These are phyloP conservation scores for Microcebus griseorufus DNA, from an alignment of 2,113 vertebrate genomes.

Conservation along the genomic window DNA sequence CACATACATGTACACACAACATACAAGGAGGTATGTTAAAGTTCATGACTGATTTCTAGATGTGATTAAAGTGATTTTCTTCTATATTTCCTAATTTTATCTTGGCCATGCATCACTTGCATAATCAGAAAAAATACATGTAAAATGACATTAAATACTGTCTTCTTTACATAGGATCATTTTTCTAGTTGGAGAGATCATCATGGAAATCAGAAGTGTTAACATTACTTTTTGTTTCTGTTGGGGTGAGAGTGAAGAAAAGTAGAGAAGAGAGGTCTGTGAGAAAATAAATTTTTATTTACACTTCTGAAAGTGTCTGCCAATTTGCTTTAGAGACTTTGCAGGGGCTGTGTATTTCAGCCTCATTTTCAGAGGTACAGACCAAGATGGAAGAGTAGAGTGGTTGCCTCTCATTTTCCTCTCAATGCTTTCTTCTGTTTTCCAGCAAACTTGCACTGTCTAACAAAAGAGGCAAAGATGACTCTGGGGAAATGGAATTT, in stretches of 20 bases:
- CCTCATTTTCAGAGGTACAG: not conserved
- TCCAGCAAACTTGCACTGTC: not conserved
- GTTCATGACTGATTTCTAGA: not conserved
- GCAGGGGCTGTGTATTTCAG: not conserved
- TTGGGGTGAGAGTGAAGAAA: not conserved
- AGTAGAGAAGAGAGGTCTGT: not conserved
- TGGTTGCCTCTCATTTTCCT: not conserved
- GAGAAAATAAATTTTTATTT: not conserved
- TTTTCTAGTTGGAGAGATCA: constrained; percentile 24
- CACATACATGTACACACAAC: not conserved
- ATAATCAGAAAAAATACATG: not conserved
- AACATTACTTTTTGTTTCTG: not conserved
- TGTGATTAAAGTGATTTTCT: not conserved
- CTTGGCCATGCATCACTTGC: not conserved
- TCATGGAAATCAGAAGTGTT: not conserved
- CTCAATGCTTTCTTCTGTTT: not conserved
- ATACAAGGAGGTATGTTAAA: not conserved
- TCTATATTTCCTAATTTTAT: not conserved
- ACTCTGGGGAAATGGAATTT: not conserved
- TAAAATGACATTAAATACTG: not conserved
- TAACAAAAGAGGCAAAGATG: not conserved
- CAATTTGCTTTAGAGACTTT: not conserved
- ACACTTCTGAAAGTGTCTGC: not conserved
- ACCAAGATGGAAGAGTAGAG: not conserved
- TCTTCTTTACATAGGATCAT: not conserved